Evolutionary conservation across 2,888 invertebrate genomes (phyloP), one percentile per base, ranked within the genome.

Genomic region (Pantelozetes paolii): DNA sequence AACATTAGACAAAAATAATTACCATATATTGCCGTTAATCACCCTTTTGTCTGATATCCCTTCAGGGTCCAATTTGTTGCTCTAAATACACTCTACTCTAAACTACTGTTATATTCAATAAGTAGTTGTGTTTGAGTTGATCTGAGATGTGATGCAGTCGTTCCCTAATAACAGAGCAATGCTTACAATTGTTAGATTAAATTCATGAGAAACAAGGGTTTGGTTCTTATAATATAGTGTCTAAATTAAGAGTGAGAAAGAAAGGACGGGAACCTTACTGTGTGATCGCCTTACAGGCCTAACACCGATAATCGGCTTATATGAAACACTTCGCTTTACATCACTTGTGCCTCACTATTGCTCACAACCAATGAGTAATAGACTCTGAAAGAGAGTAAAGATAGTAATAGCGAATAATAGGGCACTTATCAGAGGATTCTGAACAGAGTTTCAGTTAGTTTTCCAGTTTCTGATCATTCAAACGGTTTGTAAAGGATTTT

Each of bases 201-300:
- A 57, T 26, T 57, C 57, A 57, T 57, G 57, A 57, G 20, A 57
- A 57, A 57, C 20, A 26, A 23, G 57, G 6, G 20, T 26, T 57
- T 5, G 26, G 20, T 57, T 26, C 26, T 57, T n/a, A n/a, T n/a
- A n/a, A n/a, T n/a, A 57, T 57, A 57, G 57, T 8, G 50, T 57
- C 57, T 57, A 57, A 57, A 57, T 57, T 57, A 57, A 57, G 57
- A 57, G 57, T 57, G 57, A 23, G 26, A 57, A 28, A n/a, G n/a
- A n/a, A n/a, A n/a, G n/a, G 28, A 57, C 50, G 8, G 26, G 28
- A 57, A n/a, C n/a, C n/a, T n/a, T n/a, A n/a, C n/a, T n/a, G n/a
- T 57, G 28, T 57, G 57, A 57, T 57, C 57, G 57, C 57, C 57
- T 57, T 57, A 57, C 57, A 57, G 20, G 28, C 57, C 57, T 57